These are phyloP conservation scores for Xenentodon cancila DNA, from an alignment of 2,797 vertebrate species.

Conservation along the genomic window DNA sequence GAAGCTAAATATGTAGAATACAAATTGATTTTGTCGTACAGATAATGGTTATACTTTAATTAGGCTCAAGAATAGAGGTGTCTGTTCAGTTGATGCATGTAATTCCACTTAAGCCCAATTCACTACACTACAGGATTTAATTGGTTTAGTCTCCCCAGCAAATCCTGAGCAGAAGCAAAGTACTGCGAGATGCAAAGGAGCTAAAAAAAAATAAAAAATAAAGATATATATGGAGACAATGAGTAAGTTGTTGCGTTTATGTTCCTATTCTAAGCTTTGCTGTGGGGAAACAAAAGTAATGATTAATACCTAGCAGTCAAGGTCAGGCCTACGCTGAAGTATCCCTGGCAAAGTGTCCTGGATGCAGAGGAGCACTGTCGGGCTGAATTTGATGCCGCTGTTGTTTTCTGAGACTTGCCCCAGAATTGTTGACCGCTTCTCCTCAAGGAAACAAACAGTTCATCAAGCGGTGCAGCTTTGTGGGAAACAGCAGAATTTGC, in stretches of 20 bases:
- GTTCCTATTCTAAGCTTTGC: conserved; percentile 71
- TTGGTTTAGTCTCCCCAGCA: conserved; percentile 9
- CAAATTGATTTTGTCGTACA: too few species aligned
- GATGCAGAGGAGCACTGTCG: conserved; percentile 58
- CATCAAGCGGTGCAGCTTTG: conserved; percentile 34
- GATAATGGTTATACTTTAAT: conserved; percentile 6
- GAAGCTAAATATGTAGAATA: too few species aligned
- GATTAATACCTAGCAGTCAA: conserved; percentile 77
- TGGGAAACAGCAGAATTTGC: conserved; percentile 21
- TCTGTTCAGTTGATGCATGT: not conserved
- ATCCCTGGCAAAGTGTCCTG: conserved; percentile 77
- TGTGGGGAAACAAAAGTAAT: conserved; percentile 70
- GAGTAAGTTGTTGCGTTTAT: conserved; percentile 48
- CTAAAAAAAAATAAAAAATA: conserved; percentile 7
- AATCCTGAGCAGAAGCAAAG: conserved; percentile 2
- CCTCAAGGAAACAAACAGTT: conserved; percentile 54
- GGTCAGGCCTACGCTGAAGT: conserved; percentile 77
- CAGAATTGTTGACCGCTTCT: conserved; percentile 70
- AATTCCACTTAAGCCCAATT: conserved; percentile 17
- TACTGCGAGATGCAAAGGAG: rapidly evolving
- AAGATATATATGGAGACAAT: conserved; percentile 45
- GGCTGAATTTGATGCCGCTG: conserved; percentile 70
- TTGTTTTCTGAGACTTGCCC: conserved; percentile 78
- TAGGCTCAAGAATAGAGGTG: conserved; percentile 15
- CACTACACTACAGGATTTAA: conserved; percentile 12